A percentile compares a stretch with the other conserved stretches of the same genome.
These are phyloP conservation scores for Galendromus occidentalis DNA, from an alignment of 1,140 invertebrate genomes.

Conservation along the genomic window DNA sequence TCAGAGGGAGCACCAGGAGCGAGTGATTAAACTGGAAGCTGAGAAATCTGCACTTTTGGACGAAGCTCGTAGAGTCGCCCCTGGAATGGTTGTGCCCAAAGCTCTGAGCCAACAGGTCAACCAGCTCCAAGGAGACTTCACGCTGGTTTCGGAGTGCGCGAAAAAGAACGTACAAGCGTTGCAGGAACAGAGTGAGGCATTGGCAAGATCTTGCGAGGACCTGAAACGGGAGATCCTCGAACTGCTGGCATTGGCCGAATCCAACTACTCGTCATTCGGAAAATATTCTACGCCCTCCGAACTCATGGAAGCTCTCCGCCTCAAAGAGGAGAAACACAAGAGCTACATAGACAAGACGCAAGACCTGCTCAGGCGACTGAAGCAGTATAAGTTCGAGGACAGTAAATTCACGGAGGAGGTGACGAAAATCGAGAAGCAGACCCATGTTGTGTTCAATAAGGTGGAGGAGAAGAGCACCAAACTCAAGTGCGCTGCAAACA, in stretches of 20 bases:
- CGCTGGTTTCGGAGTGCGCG: conserved; percentile 1
- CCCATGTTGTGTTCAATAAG: conserved; percentile 5
- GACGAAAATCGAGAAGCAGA: conserved; percentile 9
- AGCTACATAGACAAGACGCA: conserved; percentile 1
- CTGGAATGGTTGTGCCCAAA: not conserved
- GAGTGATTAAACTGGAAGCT: conserved; percentile 1
- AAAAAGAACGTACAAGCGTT: not conserved
- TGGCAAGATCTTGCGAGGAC: conserved; percentile 3
- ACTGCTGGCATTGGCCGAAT: not conserved
- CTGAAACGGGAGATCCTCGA: conserved; percentile 1
- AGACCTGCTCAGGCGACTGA: not conserved
- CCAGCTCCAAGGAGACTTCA: conserved; percentile 9
- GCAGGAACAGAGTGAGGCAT: not conserved
- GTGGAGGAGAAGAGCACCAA: conserved; percentile 7
- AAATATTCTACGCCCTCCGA: not conserved
- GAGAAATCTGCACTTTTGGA: conserved; percentile 6
- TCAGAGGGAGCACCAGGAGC: not conserved
- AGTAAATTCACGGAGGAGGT: conserved; percentile 9
- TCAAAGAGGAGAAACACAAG: not conserved
- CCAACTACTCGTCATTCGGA: not conserved
- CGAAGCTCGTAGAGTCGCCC: conserved; percentile 6
- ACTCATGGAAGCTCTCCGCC: conserved; percentile 1
- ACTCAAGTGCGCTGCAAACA: conserved; percentile 9
- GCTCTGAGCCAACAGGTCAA: conserved; percentile 1
- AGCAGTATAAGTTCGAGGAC: conserved; percentile 4